Conservation (phyloP, 2,797 vertebrate species). For the Alfaro cultratus region DNA sequence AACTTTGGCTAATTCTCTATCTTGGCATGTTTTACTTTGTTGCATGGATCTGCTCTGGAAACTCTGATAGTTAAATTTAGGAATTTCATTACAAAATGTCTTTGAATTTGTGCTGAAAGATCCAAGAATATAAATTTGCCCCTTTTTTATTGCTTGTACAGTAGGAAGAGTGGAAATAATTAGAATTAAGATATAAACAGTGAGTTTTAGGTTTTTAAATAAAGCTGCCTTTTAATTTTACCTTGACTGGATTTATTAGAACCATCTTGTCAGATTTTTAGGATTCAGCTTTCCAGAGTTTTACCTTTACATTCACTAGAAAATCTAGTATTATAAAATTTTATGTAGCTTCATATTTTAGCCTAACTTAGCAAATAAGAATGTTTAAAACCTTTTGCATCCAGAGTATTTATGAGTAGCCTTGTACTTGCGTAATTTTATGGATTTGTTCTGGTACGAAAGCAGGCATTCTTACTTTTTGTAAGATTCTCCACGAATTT, state of each 20-base stretch:
- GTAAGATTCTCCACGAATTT: no score
- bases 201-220: background rate
- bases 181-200: background rate
- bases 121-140: background rate
- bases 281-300: background rate
- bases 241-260: background rate
- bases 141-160: background rate
- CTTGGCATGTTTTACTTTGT: background rate
- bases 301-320: background rate
- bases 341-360: background rate
- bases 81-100: background rate
- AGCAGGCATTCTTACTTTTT: no score
- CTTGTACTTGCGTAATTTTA: no score
- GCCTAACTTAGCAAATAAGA: no score
- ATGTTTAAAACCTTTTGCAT: no score
- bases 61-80: background rate
- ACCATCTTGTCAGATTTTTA: background rate
- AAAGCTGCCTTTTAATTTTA: background rate
- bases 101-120: background rate
- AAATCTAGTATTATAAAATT: background rate
- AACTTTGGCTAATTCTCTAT: background rate
- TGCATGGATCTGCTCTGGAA: background rate
- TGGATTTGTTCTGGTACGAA: no score
- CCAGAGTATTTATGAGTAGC: no score
- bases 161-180: background rate